Evolutionary conservation across 2,113 vertebrate genomes (phyloP).

Genomic region (Hippocampus comes): DNA sequence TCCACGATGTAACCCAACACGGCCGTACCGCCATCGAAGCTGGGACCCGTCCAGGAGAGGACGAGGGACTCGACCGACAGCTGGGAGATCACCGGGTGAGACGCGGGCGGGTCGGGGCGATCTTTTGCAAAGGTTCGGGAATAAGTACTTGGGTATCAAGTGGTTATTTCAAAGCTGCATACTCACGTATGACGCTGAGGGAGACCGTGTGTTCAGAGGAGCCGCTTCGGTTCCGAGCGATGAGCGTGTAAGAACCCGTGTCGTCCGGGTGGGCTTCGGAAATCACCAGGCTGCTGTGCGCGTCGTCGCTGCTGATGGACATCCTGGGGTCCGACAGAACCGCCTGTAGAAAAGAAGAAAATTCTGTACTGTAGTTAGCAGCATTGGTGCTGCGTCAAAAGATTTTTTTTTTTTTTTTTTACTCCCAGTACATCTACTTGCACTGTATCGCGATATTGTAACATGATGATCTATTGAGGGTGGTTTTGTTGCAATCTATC

Average conservation of each 20-base stretch:
- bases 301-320: slow-evolving; percentile 45
- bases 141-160: not conserved
- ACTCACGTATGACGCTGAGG: slow-evolving; percentile 71
- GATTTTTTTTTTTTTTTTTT: too few species aligned
- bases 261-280: slow-evolving; percentile 53
- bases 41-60: slow-evolving; percentile 76
- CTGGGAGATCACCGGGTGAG: slow-evolving; percentile 69
- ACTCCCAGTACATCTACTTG: not conserved
- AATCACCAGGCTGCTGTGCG: slow-evolving; percentile 56
- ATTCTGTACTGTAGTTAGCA: not conserved
- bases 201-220: slow-evolving; percentile 63
- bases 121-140: slow-evolving; percentile 50
- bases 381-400: not conserved
- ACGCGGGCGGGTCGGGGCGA: slow-evolving; percentile 68
- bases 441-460: too few species aligned
- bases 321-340: slow-evolving; percentile 41
- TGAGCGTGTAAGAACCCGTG: slow-evolving; percentile 64
- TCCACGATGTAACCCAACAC: slow-evolving; percentile 74
- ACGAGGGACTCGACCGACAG: slow-evolving; percentile 64
- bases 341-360: slow-evolving; percentile 35
- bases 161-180: not conserved
- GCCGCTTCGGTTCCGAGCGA: slow-evolving; percentile 60
- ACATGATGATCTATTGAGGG: too few species aligned
- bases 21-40: slow-evolving; percentile 75
- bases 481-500: too few species aligned